These are phyloP conservation scores for Cosmopolites sordidus DNA, from an alignment of 2,888 invertebrate genomes.

Conservation along the genomic window DNA sequence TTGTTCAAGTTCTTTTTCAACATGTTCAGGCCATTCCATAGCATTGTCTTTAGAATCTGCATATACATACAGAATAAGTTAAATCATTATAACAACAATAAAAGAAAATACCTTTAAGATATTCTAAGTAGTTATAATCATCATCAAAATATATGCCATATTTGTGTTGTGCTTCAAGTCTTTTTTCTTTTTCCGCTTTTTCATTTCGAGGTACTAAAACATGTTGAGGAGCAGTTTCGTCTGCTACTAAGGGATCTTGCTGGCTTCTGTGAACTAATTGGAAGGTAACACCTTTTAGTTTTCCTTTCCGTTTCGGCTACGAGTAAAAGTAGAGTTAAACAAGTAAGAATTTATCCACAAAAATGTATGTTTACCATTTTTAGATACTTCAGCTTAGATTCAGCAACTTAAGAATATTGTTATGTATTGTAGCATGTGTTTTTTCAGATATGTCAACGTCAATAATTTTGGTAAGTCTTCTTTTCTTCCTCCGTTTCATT, in stretches of 20 bases:
- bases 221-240: slow-evolving; percentile 83
- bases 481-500: too few relatives aligned
- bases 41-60: slow-evolving; percentile 55
- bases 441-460: too few relatives aligned
- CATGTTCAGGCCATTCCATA: slow-evolving; percentile 50
- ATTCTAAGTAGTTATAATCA: slow-evolving; percentile 92
- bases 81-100: too few relatives aligned
- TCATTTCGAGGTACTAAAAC: slow-evolving; percentile 66
- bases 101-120: slow-evolving; percentile 61
- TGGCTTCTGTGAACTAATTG: slow-evolving; percentile 91
- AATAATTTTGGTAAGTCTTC: too few relatives aligned
- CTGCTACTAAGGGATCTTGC: slow-evolving; percentile 83
- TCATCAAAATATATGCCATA: slow-evolving; percentile 93
- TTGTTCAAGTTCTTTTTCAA: slow-evolving; percentile 34
- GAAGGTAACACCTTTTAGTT: slow-evolving; percentile 87
- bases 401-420: too few relatives aligned
- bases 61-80: too few relatives aligned
- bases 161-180: slow-evolving; percentile 68
- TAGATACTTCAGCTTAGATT: too few relatives aligned
- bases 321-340: too few relatives aligned
- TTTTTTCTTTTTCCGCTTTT: slow-evolving; percentile 49
- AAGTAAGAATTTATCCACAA: too few relatives aligned
- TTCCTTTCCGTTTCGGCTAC: slow-evolving; percentile 67
- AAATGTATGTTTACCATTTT: too few relatives aligned
- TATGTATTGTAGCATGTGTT: too few relatives aligned